These are phyloP conservation scores for Euphydryas editha DNA, from an alignment of 2,888 invertebrate species.

Conservation along the genomic window DNA sequence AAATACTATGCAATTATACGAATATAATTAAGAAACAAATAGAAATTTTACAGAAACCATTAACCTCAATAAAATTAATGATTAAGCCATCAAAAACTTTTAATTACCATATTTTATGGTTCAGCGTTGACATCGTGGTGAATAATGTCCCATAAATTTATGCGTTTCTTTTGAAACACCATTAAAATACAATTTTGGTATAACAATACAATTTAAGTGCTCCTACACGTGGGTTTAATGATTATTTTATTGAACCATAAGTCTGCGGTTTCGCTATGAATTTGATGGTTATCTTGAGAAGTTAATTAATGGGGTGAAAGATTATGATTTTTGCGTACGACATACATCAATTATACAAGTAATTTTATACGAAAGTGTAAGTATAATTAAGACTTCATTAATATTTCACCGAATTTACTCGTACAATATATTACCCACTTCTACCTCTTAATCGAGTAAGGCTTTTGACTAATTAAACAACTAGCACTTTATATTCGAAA, in stretches of 20 bases:
- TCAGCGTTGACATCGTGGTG: not conserved
- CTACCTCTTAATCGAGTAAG: no score
- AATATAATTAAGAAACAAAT: not conserved
- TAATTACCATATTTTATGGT: constrained; percentile 6
- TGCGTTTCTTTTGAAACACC: constrained; percentile 6
- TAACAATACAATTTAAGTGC: not conserved
- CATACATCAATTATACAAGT: not conserved
- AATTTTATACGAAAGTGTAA: not conserved
- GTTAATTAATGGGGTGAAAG: not conserved
- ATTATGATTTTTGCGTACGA: not conserved
- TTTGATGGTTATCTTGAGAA: constrained; percentile 1
- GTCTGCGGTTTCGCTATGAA: not conserved
- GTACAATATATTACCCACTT: no score
- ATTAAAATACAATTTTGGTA: constrained; percentile 10
- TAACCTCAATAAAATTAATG: constrained; percentile 13
- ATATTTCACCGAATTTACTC: no score
- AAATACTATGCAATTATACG: not conserved
- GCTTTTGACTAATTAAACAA: no score
- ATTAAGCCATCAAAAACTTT: constrained; percentile 11
- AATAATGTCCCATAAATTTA: constrained; percentile 2
- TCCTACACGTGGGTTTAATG: not conserved
- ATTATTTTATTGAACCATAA: constrained; percentile 3
- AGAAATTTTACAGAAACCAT: not conserved
- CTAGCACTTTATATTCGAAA: no score
- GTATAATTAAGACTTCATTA: not conserved